A percentile compares a stretch with the other conserved stretches of the same genome.
Evolutionary conservation across 2,888 invertebrate genomes (phyloP).

Genomic region (Tupiocoris notatus): DNA sequence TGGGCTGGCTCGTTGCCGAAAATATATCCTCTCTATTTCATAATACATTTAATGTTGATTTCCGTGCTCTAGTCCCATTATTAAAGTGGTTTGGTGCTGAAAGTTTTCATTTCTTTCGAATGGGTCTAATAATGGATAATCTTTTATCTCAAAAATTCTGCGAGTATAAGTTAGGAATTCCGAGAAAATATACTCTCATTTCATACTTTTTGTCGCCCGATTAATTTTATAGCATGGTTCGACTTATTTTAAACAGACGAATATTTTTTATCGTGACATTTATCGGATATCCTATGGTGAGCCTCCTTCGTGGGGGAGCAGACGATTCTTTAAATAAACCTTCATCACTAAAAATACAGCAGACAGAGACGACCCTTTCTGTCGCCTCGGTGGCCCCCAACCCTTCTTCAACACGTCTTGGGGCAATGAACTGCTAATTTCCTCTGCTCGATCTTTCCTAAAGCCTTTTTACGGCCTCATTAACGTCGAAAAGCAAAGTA

Average conservation of each 20-base stretch:
- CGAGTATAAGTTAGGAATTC: slow-evolving; percentile 1
- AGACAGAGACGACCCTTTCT: slow-evolving; percentile 27
- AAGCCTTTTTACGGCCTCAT: not conserved
- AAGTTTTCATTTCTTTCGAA: too few relatives aligned
- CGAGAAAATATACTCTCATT: too few relatives aligned
- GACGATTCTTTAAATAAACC: slow-evolving; percentile 29
- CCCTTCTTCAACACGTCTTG: slow-evolving; percentile 13
- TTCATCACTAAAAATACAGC: slow-evolving; percentile 20
- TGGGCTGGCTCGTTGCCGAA: too few relatives aligned
- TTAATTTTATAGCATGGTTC: not conserved
- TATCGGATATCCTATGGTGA: not conserved
- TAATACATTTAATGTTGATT: too few relatives aligned
- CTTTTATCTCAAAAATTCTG: not conserved
- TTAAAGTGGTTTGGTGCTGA: too few relatives aligned
- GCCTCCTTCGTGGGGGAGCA: slow-evolving; percentile 32
- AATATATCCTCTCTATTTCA: too few relatives aligned
- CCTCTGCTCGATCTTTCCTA: not conserved
- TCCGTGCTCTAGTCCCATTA: too few relatives aligned
- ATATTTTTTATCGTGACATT: too few relatives aligned
- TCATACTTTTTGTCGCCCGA: too few relatives aligned
- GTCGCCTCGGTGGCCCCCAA: not conserved
- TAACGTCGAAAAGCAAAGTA: not conserved
- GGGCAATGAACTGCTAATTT: slow-evolving; percentile 13
- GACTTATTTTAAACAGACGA: not conserved
- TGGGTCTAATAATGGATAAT: too few relatives aligned